Base-by-base conservation (phyloP, 2,113 vertebrate species). In the Entelurus aequoreus region DNA sequence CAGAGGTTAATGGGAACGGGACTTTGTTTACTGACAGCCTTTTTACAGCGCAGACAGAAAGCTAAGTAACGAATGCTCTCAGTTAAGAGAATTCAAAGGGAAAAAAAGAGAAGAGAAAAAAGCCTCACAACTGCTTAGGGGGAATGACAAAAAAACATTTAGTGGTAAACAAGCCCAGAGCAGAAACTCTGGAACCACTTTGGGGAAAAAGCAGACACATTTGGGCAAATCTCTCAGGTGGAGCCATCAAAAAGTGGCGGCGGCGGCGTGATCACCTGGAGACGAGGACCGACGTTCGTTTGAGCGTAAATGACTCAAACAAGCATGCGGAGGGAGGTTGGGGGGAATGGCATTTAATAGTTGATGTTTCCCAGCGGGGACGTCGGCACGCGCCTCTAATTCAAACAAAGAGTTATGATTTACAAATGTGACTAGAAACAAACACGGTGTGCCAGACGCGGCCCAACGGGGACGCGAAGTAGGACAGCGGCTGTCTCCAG, bases 211-310 rank as follows among this genome's bases (percentile, higher is more conserved):
- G 69, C 59, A 78, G 62, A 77, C 85, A 77, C 76, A 85, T 86
- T 89, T 81, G 82, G 77, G 77, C 65, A 87, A 90, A 87, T 90
- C 86, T 87, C 88, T 86, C 84, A 87, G 88, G 87, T 89, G 84
- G 68, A 87, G 84, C 77, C 81, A 88, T 90, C 86, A 91, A 83
- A 85, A 83, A 48, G 58, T 37, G 9, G 74, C 74, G 38, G 63
- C 63, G 78, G 79, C 69, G 69, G 63, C 65, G n/a, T 84, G 75
- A 80, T 77, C 85, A 89, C 88, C 90, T 87, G 87, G 89, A 89
- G 87, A 89, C 84, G 59, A 73, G 69, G 55, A 73, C 63, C 62
- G 55, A 75, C 78, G 80, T 68, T 82, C 75, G 77, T 87, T 84
- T 85, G 84, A 87, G 84, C 74, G 80, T 73, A 87, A 84, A 88